Evolutionary conservation across 92 coral and sea anemone species (phyloP).

Genomic region (Parazoanthus swiftii): DNA sequence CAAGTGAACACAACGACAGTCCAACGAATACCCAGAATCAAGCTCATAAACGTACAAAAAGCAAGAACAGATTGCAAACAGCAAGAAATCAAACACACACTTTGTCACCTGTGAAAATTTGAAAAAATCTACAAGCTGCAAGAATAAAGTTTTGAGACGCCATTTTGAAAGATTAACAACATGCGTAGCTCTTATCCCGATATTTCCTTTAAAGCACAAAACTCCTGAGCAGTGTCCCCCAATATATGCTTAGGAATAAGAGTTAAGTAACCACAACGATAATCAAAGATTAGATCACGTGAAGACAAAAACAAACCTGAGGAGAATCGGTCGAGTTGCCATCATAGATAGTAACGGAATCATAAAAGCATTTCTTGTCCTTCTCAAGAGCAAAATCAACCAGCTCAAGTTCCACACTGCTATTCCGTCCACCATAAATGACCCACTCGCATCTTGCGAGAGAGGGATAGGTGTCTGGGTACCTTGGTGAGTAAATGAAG

Average conservation of each 20-base stretch:
- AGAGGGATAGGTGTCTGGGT: slow-evolving; percentile 44
- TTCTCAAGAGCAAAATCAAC: slow-evolving; percentile 68
- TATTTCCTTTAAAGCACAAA: too few relatives aligned
- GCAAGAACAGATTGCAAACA: background rate
- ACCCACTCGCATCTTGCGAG: slow-evolving; percentile 63
- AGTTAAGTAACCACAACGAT: too few relatives aligned
- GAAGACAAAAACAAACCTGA: background rate
- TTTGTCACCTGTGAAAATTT: too few relatives aligned
- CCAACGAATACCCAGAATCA: background rate
- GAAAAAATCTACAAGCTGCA: too few relatives aligned
- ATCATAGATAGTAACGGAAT: slow-evolving; percentile 68
- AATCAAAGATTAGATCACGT: background rate
- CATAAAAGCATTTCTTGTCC: slow-evolving; percentile 94
- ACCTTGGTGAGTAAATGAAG: slow-evolving; percentile 67
- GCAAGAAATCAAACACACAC: background rate
- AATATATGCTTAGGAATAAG: too few relatives aligned
- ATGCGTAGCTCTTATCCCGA: too few relatives aligned
- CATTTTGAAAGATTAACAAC: too few relatives aligned
- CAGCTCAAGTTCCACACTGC: slow-evolving; percentile 68
- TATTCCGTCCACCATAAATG: slow-evolving; percentile 69
- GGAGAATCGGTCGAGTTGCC: slow-evolving; percentile 33
- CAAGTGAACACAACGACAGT: background rate
- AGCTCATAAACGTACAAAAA: background rate
- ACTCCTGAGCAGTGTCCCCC: too few relatives aligned
- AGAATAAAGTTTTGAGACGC: too few relatives aligned